Evolutionary conservation across 2,888 invertebrate genomes (phyloP).

Genomic region (Encarsia formosa): DNA sequence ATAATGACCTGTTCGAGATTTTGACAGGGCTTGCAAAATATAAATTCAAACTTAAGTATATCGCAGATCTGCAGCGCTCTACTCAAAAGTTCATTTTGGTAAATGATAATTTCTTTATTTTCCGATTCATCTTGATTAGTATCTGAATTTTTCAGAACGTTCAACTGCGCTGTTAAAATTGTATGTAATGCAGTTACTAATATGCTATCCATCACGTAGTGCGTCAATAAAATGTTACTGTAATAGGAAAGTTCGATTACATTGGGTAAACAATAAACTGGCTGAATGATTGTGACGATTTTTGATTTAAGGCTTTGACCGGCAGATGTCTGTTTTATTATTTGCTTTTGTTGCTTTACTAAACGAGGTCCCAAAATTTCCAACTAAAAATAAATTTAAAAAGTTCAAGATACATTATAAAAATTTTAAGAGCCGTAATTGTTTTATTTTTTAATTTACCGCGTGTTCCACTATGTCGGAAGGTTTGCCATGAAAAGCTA

Average conservation of each 20-base stretch:
- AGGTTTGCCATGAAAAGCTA: constrained; percentile 75
- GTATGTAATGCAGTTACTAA: constrained; percentile 66
- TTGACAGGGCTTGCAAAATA: constrained; percentile 81
- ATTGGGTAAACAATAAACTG: constrained; percentile 69
- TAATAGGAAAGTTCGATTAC: constrained; percentile 87
- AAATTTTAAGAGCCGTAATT: too few relatives aligned
- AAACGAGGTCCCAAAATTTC: constrained; percentile 74
- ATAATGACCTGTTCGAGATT: constrained; percentile 60
- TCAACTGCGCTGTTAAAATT: constrained; percentile 43
- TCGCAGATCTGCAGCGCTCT: constrained; percentile 70
- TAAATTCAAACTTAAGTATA: constrained; percentile 82
- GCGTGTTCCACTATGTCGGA: constrained; percentile 72
- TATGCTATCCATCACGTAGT: constrained; percentile 79
- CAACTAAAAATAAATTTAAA: constrained; percentile 53
- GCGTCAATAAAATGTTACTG: constrained; percentile 74
- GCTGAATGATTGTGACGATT: constrained; percentile 55
- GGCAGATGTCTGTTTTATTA: constrained; percentile 48
- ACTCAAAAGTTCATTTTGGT: constrained; percentile 61
- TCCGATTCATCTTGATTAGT: constrained; percentile 42
- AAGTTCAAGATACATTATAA: neutral
- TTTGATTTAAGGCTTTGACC: constrained; percentile 41
- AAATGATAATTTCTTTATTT: constrained; percentile 53
- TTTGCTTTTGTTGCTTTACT: constrained; percentile 61
- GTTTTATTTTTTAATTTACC: too few relatives aligned
- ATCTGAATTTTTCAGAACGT: constrained; percentile 43